Conservation (phyloP, 2,888 invertebrate species). For the Papilio protenor region DNA sequence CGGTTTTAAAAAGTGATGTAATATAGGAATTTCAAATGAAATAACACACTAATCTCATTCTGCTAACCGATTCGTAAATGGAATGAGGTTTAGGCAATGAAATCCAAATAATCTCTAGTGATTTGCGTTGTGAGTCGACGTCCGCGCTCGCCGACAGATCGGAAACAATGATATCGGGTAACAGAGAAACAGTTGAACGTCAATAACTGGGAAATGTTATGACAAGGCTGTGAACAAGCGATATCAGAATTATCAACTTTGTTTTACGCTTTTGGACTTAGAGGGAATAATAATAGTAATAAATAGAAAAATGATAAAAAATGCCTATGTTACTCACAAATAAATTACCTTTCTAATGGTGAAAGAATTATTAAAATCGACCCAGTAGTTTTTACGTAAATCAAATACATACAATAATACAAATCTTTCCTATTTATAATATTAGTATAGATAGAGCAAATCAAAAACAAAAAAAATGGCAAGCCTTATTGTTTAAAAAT, state of each 20-base stretch:
- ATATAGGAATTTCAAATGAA: neutral
- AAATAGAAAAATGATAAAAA: no score
- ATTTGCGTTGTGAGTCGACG: constrained; percentile 13
- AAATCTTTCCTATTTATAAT: no score
- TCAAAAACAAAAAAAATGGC: no score
- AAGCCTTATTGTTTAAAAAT: no score
- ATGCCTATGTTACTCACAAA: no score
- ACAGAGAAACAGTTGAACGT: constrained; percentile 6
- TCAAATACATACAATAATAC: no score
- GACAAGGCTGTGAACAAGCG: constrained; percentile 5
- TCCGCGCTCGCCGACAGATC: constrained; percentile 13
- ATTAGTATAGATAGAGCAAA: no score
- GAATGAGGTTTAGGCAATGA: constrained; percentile 26
- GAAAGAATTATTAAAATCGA: no score
- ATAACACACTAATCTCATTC: neutral
- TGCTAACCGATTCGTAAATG: constrained; percentile 3
- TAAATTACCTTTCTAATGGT: no score
- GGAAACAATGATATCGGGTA: constrained; percentile 28
- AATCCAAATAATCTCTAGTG: constrained; percentile 29
- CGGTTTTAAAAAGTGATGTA: neutral
- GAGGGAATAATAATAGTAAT: no score
- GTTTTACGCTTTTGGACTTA: neutral
- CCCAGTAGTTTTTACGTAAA: no score
- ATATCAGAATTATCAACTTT: neutral
- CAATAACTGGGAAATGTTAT: constrained; percentile 22